Evolutionary conservation across 2,797 vertebrate species (phyloP), one percentile per base, ranked within the genome.

Genomic region (Gymnoscopelus braueri): DNA sequence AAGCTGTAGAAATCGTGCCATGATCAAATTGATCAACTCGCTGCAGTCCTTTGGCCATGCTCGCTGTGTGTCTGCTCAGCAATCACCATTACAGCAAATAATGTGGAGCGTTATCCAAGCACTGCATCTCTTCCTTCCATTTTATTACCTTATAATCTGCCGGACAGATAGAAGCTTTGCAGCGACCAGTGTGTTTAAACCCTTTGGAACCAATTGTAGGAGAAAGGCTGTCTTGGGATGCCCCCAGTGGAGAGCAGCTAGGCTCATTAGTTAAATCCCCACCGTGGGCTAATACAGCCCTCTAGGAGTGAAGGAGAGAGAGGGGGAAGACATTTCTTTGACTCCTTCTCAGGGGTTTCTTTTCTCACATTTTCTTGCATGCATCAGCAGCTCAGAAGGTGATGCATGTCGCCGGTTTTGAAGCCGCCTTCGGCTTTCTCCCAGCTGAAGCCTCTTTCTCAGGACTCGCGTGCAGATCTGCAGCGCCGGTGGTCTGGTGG

Each of bases 201-300:
- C 94, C 93, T 90, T 93, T 94, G 94, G 94, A 95, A 93, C 94
- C 94, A 94, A 94, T 95, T 95, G 93, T 89, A 88, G 92, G 89
- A 93, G 93, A 94, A 92, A 90, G 88, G 89, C 89, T 92, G 91
- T 94, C 92, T 93, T 92, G 91, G 89, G 92, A 94, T 81, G 88
- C 88, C 91, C 92, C 93, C 91, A 85, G 92, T 85, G 91, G 93
- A 93, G 90, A 88, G 87, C 76, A 85, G 92, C 90, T 89, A 92
- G 93, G 92, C 94, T 94, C 93, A 94, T 95, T 95, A 95, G 93
- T 91, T 93, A 93, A 94, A 93, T 94, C 93, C 93, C 93, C 88
- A 92, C 90, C 86, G 90, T 92, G 93, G 92, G 89, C 87, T 92
- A 93, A 93, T 93, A 84, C 87, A 91, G 85, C 89, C 92, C 89